Base-by-base conservation (phyloP, 2,888 invertebrate species). In the Morpho achilles region DNA sequence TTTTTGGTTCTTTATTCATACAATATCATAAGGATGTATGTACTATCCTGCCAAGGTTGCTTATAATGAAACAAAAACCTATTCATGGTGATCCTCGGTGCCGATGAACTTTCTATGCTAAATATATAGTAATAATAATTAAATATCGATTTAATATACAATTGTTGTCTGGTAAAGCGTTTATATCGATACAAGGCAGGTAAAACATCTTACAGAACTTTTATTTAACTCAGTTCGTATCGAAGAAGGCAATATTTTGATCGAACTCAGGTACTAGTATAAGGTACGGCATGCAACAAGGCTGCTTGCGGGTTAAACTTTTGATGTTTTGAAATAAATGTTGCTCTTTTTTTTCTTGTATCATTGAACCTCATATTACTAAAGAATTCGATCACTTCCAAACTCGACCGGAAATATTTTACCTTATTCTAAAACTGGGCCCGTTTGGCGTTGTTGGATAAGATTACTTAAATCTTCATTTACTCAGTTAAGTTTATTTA, bases 1-100 rank as follows among this genome's bases (percentile, higher is more conserved):
- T 84, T 89, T 5, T 91, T 91, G 91, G 91, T 91, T 91, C 91
- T 91, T 91, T 89, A 90, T 89, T 88, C 88, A 88, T 89, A 90
- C 89, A 89, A 89, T 89, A 90, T 89, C 86, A 84, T 83, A 88
- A 88, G 88, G 89, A 90, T 89, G 85, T 85, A 90, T 89, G 85
- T 85, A 84, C 87, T 89, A 88, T 89, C 82, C 84, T 87, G 88
- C 85, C 80, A 75, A 86, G 84, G 82, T 79, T 84, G 85, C 80
- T 85, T 84, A 82, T 75, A 87, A 86, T 84, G 84, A 81, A 87
- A 82, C 86, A 82, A 53, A 64, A 65, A 64, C 57, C 45, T 57
- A 22, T 46, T 80, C 85, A 83, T 82, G 85, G 87, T 87, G 88
- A 83, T 80, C 77, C 79, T 82, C 78, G 76, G 77, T 66, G 88